Evolutionary conservation across 2,797 vertebrate genomes (phyloP), one percentile per base, ranked within the genome.

Genomic region (Cyclopterus lumpus): DNA sequence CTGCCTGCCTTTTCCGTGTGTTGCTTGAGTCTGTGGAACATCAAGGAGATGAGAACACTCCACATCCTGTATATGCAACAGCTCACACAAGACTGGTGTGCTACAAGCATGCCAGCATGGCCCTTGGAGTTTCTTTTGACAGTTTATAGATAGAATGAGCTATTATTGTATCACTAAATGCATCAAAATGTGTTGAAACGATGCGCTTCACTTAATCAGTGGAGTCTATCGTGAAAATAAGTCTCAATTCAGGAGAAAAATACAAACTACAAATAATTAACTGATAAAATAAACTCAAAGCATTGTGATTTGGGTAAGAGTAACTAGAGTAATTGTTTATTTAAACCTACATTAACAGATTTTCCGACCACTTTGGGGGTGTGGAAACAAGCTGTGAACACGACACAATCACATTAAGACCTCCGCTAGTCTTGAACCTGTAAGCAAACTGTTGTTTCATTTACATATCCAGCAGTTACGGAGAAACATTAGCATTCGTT

Each of bases 1-100:
- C 84, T 91, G 90, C n/a, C n/a, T n/a, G n/a, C 89, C 80, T 93
- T 92, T 90, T 83, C 89, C 81, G 67, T 85, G 88, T 82, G 85
- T 86, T 91, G 85, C 87, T 88, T 20, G 67, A 91, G 77, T 92
- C 82, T 90, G 87, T 89, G 85, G 88, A 93, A 93, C 91, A 92
- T 93, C 91, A 92, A 93, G 93, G 89, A 91, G 91, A 91, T 88
- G 86, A 91, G 90, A 91, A 92, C 85, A 87, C 73, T 83, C 80
- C 70, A 87, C 91, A 93, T 92, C 90, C 91, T 91, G 85, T 89
- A 57, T 82, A 71, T 81, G 88, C 87, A 90, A 87, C 71, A 86
- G 82, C 82, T 82, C 87, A 75, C 82, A 80, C 55, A 83, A 83
- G 70, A 71, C 75, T 46, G 77, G 79, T 68, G 72, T 71, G 79